phyloP scores from a whole-genome alignment of 2,113 vertebrate genomes.

The Saccopteryx leptura region DNA sequence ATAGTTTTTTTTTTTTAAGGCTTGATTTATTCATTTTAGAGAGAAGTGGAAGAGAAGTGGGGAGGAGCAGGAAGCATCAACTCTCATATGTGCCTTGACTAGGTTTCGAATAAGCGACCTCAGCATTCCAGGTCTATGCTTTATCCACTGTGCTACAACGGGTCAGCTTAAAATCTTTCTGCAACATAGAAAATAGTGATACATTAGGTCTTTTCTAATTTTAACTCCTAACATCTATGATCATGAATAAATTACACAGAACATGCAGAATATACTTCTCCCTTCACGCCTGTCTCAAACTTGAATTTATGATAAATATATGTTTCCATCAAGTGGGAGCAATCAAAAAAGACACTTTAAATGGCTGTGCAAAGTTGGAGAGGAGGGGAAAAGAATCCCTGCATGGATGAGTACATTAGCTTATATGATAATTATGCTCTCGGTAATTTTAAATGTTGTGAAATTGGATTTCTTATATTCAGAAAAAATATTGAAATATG shows the following conservation, averaged over 20 bases:
- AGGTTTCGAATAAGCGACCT: too few species aligned
- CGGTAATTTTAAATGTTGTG: conserved; percentile 66
- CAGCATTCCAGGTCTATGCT: too few species aligned
- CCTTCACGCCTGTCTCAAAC: conserved; percentile 35
- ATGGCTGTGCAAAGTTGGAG: conserved; percentile 66
- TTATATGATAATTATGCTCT: conserved; percentile 74
- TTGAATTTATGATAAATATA: conserved; percentile 79
- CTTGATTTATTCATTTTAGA: too few species aligned
- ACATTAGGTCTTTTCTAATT: conserved; percentile 75
- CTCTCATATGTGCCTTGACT: too few species aligned
- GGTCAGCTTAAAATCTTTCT: not conserved
- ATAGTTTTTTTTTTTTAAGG: too few species aligned
- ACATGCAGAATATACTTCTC: conserved; percentile 61
- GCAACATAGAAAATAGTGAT: conserved; percentile 56
- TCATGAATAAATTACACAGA: conserved; percentile 78
- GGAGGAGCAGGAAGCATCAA: too few species aligned
- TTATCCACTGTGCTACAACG: too few species aligned
- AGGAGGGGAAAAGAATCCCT: conserved; percentile 56
- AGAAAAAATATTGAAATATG: conserved; percentile 65
- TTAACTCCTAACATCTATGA: conserved; percentile 74
- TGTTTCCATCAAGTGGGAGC: conserved; percentile 63
- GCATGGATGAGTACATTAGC: conserved; percentile 67
- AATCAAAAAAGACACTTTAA: conserved; percentile 78
- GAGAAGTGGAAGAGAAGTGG: too few species aligned
- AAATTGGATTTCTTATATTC: conserved; percentile 70